Evolutionary conservation across 2,113 vertebrate genomes (phyloP).

Genomic region (Calidris pugnax): DNA sequence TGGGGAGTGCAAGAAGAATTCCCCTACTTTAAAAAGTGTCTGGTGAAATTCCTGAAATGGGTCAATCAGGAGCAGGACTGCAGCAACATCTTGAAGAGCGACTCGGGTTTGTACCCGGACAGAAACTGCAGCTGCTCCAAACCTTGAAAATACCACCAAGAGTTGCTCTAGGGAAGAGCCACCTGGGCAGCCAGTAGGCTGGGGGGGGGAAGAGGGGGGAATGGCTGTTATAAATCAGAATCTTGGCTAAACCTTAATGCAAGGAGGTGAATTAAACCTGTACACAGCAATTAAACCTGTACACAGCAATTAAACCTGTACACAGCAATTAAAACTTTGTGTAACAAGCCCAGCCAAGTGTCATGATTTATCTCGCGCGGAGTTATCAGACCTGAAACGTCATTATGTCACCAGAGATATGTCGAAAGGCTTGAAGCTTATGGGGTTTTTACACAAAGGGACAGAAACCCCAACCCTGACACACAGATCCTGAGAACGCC

Average conservation of each 20-base stretch:
- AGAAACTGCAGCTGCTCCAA: not conserved
- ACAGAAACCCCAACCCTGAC: not conserved
- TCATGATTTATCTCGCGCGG: not conserved
- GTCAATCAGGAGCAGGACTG: not conserved
- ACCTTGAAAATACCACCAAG: fast-evolving
- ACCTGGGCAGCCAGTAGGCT: not conserved
- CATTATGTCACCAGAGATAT: fast-evolving
- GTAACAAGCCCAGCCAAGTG: not conserved
- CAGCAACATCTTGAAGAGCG: fast-evolving
- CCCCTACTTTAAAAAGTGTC: fast-evolving
- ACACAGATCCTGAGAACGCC: not conserved
- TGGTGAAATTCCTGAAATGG: slow-evolving; percentile 12
- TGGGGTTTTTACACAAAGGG: not conserved
- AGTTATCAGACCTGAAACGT: fast-evolving
- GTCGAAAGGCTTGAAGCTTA: fast-evolving
- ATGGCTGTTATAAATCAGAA: not conserved
- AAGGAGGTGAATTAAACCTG: not conserved
- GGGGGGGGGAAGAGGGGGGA: not conserved
- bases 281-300: not conserved
- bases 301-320: not conserved
- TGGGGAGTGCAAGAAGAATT: fast-evolving
- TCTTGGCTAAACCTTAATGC: not conserved
- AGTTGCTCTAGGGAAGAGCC: not conserved
- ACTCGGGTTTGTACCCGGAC: fast-evolving
- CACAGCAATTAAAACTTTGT: not conserved